Percentiles rank a stretch among this genome's conserved stretches.
These are phyloP conservation scores for Miniopterus natalensis DNA, from an alignment of 2,113 vertebrate genomes.

Conservation along the genomic window DNA sequence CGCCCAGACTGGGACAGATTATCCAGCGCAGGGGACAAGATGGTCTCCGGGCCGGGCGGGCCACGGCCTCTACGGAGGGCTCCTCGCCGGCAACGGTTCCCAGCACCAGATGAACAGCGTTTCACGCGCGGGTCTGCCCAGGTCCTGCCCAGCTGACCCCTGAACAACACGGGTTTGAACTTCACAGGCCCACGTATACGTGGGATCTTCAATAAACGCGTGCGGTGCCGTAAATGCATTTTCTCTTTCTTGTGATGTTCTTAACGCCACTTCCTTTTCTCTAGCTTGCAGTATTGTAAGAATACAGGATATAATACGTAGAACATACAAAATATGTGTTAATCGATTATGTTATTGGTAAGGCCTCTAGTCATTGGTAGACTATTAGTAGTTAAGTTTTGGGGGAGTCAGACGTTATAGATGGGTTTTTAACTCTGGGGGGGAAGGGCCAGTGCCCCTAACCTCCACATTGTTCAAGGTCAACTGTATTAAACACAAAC, in stretches of 20 bases:
- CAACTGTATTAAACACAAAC: neutral
- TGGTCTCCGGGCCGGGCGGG: accelerated
- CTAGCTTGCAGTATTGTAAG: neutral
- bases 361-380: neutral
- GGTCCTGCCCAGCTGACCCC: neutral
- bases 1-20: neutral
- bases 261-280: neutral
- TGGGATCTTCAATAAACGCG: neutral
- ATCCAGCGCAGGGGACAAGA: neutral
- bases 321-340: neutral
- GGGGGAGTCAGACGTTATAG: neutral
- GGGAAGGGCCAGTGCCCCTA: neutral
- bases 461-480: neutral
- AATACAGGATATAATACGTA: neutral
- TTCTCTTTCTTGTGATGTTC: neutral
- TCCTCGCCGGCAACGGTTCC: neutral
- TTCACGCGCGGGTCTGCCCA: neutral
- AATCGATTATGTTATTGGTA: neutral
- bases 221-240: neutral
- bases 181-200: neutral
- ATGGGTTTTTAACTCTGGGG: neutral
- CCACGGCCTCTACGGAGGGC: too few relatives aligned
- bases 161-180: neutral
- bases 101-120: neutral
- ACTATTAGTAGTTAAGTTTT: neutral